Conservation (phyloP, 1,140 invertebrate genomes). For the Scaptodrosophila lebanonensis region DNA sequence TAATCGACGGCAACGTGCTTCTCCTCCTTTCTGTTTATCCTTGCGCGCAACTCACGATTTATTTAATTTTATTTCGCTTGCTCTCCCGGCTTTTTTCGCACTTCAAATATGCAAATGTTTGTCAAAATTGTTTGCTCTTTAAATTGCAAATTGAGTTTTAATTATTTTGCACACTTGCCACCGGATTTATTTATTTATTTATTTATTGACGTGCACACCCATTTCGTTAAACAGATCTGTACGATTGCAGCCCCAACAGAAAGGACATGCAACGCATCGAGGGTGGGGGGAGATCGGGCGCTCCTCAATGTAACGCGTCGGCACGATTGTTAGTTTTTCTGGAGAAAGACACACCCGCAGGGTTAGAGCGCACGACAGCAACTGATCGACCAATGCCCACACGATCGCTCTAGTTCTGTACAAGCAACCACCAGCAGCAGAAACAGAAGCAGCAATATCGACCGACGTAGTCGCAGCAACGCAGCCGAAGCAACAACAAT, state of each 20-base stretch:
- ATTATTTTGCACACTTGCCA: constrained; percentile 56
- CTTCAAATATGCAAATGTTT: constrained; percentile 32
- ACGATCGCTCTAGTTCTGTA: constrained; percentile 67
- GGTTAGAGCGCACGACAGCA: constrained; percentile 65
- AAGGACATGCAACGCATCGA: neutral
- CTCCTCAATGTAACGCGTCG: neutral
- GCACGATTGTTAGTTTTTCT: constrained; percentile 30
- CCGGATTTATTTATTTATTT: constrained; percentile 13
- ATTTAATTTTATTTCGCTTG: too few species aligned
- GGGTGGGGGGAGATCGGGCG: neutral
- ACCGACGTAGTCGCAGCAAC: neutral
- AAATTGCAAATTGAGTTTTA: constrained; percentile 56
- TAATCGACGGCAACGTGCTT: constrained; percentile 42
- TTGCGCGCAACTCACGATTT: neutral
- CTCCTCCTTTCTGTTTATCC: neutral
- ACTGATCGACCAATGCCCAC: constrained; percentile 48
- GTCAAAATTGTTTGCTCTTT: constrained; percentile 2
- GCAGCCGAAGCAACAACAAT: too few species aligned
- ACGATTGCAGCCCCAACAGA: neutral
- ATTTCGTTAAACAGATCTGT: too few species aligned
- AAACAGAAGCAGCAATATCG: neutral
- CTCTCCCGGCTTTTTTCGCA: constrained; percentile 11
- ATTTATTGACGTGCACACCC: too few species aligned
- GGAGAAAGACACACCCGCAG: constrained; percentile 53
- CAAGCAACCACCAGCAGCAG: neutral